Evolutionary conservation across 2,888 invertebrate species (phyloP), one percentile per base, ranked within the genome.

Genomic region (Lacanobia oleracea): DNA sequence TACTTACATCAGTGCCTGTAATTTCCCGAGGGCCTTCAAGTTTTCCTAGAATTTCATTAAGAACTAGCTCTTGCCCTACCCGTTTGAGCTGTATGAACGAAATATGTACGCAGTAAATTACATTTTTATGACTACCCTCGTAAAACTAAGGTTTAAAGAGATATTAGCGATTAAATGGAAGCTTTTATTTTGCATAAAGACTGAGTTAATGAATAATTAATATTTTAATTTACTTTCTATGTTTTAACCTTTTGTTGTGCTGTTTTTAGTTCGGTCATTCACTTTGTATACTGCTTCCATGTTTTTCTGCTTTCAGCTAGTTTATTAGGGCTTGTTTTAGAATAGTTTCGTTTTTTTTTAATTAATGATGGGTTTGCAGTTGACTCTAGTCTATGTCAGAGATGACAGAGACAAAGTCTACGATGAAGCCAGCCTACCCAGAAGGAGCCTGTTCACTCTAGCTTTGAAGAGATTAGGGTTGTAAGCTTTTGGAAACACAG

Each of bases 31-130:
- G 71, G 76, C 23, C 40, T 21, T 61, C 54, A 64, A 77, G 57
- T 75, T 83, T 80, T 61, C 72, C 86, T 72, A 77, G 75, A 83
- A 83, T 83, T 85, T 85, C 77, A 85, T 80, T 77, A 80, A 69
- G 67, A 72, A 59, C 62, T 69, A 73, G 56, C 68, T 72, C 54
- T 37, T 50, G 40, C 27, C 37, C n/a, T 59, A 63, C 67, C 79
- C 62, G 59, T 66, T 78, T 54, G 37, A 77, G 63, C 63, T 63
- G 53, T 48, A 73, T 72, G 53, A 57, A 66, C 68, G 59, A 73
- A 77, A 82, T 67, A 78, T 66, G 54, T 48, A 60, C 43, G 66
- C 50, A 64, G 33, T 56, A 69, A 82, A 80, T 79, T 68, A 62
- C 53, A 50, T 82, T 79, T 79, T 80, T 67, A 79, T 78, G 59